These are phyloP conservation scores for Drosophila kokeensis DNA, from an alignment of 2,888 invertebrate genomes.

Conservation along the genomic window DNA sequence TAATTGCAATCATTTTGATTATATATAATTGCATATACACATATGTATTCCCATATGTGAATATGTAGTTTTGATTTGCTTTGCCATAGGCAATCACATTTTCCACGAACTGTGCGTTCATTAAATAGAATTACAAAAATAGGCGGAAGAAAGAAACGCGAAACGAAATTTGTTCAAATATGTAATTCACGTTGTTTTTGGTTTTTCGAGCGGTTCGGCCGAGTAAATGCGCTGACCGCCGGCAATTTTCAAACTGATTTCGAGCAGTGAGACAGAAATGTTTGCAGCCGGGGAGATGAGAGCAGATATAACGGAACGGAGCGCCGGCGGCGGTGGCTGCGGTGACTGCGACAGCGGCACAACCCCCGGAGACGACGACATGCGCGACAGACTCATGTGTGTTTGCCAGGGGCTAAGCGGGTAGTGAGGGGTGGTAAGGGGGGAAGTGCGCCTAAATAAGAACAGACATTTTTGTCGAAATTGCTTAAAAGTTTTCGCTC, in stretches of 20 bases:
- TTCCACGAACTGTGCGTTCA: constrained; percentile 20
- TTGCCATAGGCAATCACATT: constrained; percentile 8
- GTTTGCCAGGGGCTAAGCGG: neutral
- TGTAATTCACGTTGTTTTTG: constrained; percentile 21
- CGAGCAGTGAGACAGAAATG: constrained; percentile 49
- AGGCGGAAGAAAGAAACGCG: constrained; percentile 1
- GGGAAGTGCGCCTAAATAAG: constrained; percentile 51
- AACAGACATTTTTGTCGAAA: constrained; percentile 64
- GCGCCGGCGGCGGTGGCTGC: neutral
- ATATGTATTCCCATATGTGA: neutral
- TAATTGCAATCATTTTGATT: constrained; percentile 18
- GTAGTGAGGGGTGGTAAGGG: neutral
- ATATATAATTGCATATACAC: neutral
- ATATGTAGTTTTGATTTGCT: neutral
- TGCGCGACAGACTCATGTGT: constrained; percentile 55
- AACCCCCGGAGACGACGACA: constrained; percentile 60
- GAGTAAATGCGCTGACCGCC: constrained; percentile 79
- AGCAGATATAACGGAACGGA: constrained; percentile 34
- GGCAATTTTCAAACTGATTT: constrained; percentile 81
- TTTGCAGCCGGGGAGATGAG: constrained; percentile 53
- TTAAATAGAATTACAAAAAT: constrained; percentile 39
- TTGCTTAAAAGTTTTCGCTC: constrained; percentile 62
- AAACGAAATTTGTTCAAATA: constrained; percentile 25
- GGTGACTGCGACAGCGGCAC: constrained; percentile 11
- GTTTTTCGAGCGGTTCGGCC: constrained; percentile 30